Evolutionary conservation across 2,113 vertebrate genomes (phyloP).

Genomic region (Hippoglossus stenolepis): DNA sequence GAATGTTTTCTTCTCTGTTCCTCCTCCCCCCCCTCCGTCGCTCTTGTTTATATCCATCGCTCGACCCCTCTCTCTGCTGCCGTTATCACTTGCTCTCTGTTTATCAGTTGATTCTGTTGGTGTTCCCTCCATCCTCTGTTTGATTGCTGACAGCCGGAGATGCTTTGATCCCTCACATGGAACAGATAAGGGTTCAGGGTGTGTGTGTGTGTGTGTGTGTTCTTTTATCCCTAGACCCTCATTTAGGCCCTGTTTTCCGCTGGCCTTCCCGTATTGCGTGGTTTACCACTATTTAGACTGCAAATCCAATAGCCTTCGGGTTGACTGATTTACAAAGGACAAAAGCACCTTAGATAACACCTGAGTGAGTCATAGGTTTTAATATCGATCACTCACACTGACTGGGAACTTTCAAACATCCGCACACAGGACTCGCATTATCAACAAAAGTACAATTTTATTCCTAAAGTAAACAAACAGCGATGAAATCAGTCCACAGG

Average conservation of each 20-base stretch:
- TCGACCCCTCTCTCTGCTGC: constrained; percentile 22
- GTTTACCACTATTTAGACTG: constrained; percentile 55
- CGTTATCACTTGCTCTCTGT: constrained; percentile 33
- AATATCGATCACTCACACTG: constrained; percentile 31
- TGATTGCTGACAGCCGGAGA: constrained; percentile 50
- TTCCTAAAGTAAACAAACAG: constrained; percentile 29
- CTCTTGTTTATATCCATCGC: constrained; percentile 12
- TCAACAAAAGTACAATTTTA: constrained; percentile 35
- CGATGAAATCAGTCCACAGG: constrained; percentile 5
- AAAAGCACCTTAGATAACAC: constrained; percentile 47
- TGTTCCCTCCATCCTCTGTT: constrained; percentile 48
- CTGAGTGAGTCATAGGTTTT: constrained; percentile 39
- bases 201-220: constrained; percentile 5
- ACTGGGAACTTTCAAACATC: constrained; percentile 31
- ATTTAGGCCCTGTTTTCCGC: constrained; percentile 6
- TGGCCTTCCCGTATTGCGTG: constrained; percentile 41
- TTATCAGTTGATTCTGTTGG: constrained; percentile 65
- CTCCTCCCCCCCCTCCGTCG: not conserved
- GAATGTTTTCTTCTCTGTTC: constrained; percentile 16
- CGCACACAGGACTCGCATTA: not conserved
- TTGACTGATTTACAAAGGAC: constrained; percentile 43
- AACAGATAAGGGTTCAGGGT: constrained; percentile 63
- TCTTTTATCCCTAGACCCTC: constrained; percentile 4
- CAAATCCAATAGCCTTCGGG: constrained; percentile 55
- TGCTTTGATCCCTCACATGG: constrained; percentile 74